Evolutionary conservation across 1,140 invertebrate species (phyloP), one percentile per base, ranked within the genome.

Genomic region (Cydia pomonella): DNA sequence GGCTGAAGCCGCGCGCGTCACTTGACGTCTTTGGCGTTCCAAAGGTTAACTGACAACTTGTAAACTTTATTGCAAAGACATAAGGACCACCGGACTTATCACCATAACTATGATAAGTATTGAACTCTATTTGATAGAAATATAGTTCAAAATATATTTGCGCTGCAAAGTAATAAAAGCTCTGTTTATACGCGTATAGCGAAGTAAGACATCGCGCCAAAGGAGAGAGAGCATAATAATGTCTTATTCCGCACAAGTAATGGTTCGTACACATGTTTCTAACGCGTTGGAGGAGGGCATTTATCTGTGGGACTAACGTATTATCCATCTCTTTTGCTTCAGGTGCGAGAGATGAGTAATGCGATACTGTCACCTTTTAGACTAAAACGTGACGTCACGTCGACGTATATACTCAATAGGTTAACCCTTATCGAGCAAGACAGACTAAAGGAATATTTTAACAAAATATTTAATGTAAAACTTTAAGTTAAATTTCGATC

Each of bases 161-260:
- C 12, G 47, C 23, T 59, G 53, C 21, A 59, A 23, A 23, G 53
- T 59, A 23, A 21, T 2, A 10, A 59, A 21, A 23, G 18, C n/a
- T 21, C 0, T n/a, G n/a, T n/a, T n/a, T 59, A 21, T 23, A 53
- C 47, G 13, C 16, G 50, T 21, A 21, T 59, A 33, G 64, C 64
- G 75, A 78, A 76, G 53, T 75, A 76, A 77, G 79, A 82, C 76
- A 78, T 76, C 63, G 77, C 73, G 73, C 78, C 76, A 75, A 82
- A 78, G 78, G 77, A 80, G 79, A 81, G 75, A 79, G 79, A 83
- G 81, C 79, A 79, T 79, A 80, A 77, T 82, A 82, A 78, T 79
- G 80, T 82, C 79, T 80, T 80, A 80, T 82, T 84, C 82, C 83
- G 79, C 80, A 81, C 81, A 80, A 83, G 53, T 21, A 18, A 53